Base-by-base conservation (phyloP, 2,888 invertebrate genomes). In the Megaustenia siamemsis region DNA sequence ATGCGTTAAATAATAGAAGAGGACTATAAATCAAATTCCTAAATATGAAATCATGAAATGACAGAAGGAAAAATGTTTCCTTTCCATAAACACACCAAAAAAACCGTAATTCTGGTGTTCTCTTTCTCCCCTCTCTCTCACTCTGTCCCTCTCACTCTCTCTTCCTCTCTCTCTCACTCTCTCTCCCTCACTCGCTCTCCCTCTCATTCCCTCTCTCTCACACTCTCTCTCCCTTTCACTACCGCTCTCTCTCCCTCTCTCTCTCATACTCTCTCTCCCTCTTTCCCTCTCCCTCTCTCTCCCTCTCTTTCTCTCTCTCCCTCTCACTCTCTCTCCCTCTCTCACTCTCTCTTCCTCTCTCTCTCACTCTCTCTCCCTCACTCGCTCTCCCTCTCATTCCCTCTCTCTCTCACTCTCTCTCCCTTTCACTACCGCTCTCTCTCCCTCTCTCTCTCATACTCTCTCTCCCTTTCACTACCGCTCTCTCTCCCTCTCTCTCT, bases 141-240 rank as follows among this genome's bases (percentile, higher is more conserved):
- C 8, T 12, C 45, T 45, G 8, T 45, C 45, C 12, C 45, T 45
- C 8, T 12, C 12, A 6, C 12, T 6, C 45, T 10, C 12, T 45
- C 45, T 45, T 12, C 12, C 45, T 12, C 12, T 10, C 12, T 10
- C 45, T 45, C 45, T 6, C 12, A 6, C 45, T 45, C 45, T 45
- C 45, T 45, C 45, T 45, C 45, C 12, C 45, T 45, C 8, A 6
- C 45, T 45, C 12, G 45, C 6, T 45, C 12, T 12, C 12, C 45
- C 45, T 45, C 6, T 60, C 56, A n/a, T 6, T 32, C 12, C 12
- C 6, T 28, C 35, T 38, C 35, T 21, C 15, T 79, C 18, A 15
- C 66, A n/a, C 60, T 79, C 32, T 3, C 15, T 38, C 66, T 79
- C 24, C n/a, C 66, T 79, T 24, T 15, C 66, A n/a, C 60, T 79